These are phyloP conservation scores for Petrocephalus schoutedeni DNA, from an alignment of 2,797 vertebrate species.

Conservation along the genomic window DNA sequence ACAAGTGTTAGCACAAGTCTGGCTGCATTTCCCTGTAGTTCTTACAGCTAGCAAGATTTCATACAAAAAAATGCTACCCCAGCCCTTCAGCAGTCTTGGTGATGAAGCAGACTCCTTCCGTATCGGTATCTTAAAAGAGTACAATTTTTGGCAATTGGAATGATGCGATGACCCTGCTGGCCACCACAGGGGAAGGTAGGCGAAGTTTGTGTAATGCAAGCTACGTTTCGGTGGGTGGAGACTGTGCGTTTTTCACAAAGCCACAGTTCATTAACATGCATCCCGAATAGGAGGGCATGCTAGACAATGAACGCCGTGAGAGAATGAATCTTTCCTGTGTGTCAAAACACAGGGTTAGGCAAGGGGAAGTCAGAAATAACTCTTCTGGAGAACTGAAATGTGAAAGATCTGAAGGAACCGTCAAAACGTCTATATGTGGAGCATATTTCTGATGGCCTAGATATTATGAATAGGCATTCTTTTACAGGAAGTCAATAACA, in stretches of 20 bases:
- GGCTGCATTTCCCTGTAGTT: neutral
- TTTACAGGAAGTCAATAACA: neutral
- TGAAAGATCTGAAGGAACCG: neutral
- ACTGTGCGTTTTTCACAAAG: neutral
- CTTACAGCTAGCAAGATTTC: neutral
- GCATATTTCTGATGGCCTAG: neutral
- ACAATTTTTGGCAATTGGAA: neutral
- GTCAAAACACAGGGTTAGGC: neutral
- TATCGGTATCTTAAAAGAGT: neutral
- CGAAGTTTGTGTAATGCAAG: neutral
- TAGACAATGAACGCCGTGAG: neutral
- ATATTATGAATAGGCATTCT: neutral
- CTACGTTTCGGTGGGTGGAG: neutral
- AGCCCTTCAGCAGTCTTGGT: neutral
- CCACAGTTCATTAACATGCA: neutral
- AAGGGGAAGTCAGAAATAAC: neutral
- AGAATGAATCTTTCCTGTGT: neutral
- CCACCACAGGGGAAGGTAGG: neutral
- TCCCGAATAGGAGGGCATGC: neutral
- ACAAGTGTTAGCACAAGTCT: neutral
- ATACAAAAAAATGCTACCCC: neutral
- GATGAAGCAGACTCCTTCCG: neutral
- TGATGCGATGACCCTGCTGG: neutral
- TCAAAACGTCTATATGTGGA: neutral
- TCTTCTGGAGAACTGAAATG: neutral